Conservation (phyloP, 2,888 invertebrate species). For the Matsumyia berberina region DNA sequence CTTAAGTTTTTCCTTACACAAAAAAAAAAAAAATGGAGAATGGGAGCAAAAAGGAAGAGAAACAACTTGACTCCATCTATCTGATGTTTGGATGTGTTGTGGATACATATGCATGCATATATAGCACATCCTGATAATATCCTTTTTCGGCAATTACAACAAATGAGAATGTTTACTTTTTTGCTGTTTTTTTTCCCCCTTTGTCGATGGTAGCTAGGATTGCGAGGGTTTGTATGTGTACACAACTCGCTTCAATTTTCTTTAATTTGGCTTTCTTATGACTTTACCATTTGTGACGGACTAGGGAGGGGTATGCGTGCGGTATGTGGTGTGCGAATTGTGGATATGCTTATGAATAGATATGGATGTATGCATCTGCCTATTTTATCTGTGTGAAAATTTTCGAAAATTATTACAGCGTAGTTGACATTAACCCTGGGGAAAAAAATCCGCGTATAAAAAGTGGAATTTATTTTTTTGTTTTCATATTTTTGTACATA, state of each 20-base stretch:
- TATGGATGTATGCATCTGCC: no score
- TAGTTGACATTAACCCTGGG: slow-evolving; percentile 36
- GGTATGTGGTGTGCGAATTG: not conserved
- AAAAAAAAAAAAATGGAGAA: slow-evolving; percentile 5
- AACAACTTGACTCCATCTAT: slow-evolving; percentile 19
- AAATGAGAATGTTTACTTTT: slow-evolving; percentile 45
- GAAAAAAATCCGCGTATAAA: not conserved
- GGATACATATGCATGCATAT: not conserved
- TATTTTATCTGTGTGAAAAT: slow-evolving; percentile 43
- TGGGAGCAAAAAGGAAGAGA: not conserved
- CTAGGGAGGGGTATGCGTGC: not conserved
- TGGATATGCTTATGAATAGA: slow-evolving; percentile 14
- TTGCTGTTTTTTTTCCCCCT: not conserved
- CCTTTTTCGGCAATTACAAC: slow-evolving; percentile 61
- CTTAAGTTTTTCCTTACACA: slow-evolving; percentile 32
- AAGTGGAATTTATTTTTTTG: not conserved
- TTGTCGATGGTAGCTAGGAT: slow-evolving; percentile 5
- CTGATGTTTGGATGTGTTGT: not conserved
- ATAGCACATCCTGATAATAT: slow-evolving; percentile 43
- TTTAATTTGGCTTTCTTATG: slow-evolving; percentile 63
- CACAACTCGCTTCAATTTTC: slow-evolving; percentile 58
- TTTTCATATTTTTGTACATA: not conserved
- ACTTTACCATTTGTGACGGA: slow-evolving; percentile 46
- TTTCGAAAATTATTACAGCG: slow-evolving; percentile 42
- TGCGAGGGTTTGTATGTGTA: slow-evolving; percentile 15